Conservation (phyloP, 2,888 invertebrate species). For the Aphrophora alni region DNA sequence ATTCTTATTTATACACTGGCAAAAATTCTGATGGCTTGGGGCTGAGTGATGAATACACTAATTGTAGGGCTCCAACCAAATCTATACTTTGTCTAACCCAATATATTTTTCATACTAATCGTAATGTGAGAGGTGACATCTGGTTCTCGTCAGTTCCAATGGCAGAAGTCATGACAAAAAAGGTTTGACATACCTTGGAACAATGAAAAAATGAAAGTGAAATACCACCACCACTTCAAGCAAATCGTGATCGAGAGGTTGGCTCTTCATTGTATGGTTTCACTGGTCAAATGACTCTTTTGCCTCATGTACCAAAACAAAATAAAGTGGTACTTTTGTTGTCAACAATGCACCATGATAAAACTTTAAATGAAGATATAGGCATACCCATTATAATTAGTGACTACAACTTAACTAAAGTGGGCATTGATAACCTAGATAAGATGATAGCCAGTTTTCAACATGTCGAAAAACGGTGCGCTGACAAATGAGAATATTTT, state of each 20-base stretch:
- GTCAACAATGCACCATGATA: neutral
- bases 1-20: neutral
- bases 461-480: neutral
- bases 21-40: neutral
- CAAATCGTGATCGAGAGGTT: neutral
- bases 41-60: neutral
- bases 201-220: neutral
- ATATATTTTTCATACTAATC: neutral
- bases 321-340: neutral
- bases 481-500: neutral
- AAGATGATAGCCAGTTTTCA: conserved; percentile 7
- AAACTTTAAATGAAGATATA: neutral
- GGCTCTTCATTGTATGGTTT: conserved; percentile 6
- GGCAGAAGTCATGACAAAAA: neutral
- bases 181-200: conserved; percentile 6
- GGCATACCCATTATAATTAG: neutral
- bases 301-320: neutral
- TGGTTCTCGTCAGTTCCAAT: neutral
- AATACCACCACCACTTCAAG: conserved; percentile 4
- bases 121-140: neutral
- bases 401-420: neutral
- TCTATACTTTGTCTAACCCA: neutral
- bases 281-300: conserved; percentile 7
- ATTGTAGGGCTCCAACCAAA: neutral
- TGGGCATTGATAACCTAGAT: neutral